These are phyloP conservation scores for Muntiacus reevesi DNA, from an alignment of 2,113 vertebrate genomes.

Conservation along the genomic window DNA sequence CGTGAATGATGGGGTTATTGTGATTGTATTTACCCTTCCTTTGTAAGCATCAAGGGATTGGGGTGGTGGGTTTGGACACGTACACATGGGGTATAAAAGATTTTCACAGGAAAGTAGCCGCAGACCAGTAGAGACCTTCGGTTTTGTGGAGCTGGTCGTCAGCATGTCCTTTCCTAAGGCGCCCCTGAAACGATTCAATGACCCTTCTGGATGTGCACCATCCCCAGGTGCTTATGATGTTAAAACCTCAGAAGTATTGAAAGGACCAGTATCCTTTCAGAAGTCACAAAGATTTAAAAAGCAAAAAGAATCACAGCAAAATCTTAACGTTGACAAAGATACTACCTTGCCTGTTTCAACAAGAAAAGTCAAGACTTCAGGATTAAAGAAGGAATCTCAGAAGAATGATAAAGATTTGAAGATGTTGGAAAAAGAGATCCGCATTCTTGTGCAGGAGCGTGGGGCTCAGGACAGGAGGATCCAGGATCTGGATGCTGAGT, in stretches of 20 bases:
- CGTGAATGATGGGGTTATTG: too few species aligned
- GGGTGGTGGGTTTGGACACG: too few species aligned
- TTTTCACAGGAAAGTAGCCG: background rate
- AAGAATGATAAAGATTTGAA: too few species aligned
- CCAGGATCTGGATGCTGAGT: slow-evolving; percentile 86
- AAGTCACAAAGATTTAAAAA: too few species aligned
- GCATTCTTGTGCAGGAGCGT: slow-evolving; percentile 88
- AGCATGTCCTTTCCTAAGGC: slow-evolving; percentile 89
- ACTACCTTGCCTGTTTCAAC: slow-evolving; percentile 37
- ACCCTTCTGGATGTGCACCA: slow-evolving; percentile 72
- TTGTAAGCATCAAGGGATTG: too few species aligned
- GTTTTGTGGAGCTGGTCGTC: background rate
- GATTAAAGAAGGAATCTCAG: slow-evolving; percentile 13
- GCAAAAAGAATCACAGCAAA: slow-evolving; percentile 46
- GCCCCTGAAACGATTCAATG: slow-evolving; percentile 85
- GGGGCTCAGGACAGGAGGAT: slow-evolving; percentile 89
- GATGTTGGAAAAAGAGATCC: slow-evolving; percentile 81
- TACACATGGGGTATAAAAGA: too few species aligned
- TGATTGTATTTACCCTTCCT: too few species aligned
- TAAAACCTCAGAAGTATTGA: too few species aligned
- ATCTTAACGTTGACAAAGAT: slow-evolving; percentile 53
- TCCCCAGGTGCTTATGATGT: too few species aligned
- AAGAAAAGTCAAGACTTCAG: slow-evolving; percentile 50
- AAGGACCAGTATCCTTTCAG: too few species aligned
- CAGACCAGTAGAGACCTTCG: fast-evolving